phyloP scores from a whole-genome alignment of 2,797 vertebrate species.

The Epinephelus awoara region DNA sequence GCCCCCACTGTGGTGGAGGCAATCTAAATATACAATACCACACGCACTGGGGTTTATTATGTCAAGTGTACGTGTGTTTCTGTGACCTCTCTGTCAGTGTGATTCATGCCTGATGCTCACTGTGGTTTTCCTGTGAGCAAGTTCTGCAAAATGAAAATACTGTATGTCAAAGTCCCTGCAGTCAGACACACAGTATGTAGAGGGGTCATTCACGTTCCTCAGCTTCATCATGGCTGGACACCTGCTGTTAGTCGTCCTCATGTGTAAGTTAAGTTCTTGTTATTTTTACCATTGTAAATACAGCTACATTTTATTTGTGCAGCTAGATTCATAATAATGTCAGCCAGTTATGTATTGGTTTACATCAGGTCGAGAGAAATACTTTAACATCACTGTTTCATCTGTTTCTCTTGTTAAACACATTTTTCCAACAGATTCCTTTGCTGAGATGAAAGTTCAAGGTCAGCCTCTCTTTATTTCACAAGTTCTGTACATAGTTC shows the following conservation, averaged over 20 bases:
- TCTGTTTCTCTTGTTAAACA: neutral
- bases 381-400: neutral
- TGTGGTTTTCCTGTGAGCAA: neutral
- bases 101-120: neutral
- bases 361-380: neutral
- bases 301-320: neutral
- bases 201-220: neutral
- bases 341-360: neutral
- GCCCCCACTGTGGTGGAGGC: no score
- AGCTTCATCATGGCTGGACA: slow-evolving; percentile 19
- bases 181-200: neutral
- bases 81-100: neutral
- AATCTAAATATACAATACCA: neutral
- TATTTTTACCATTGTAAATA: neutral
- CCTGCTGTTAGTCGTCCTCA: slow-evolving; percentile 19
- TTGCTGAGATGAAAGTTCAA: slow-evolving; percentile 4
- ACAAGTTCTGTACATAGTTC: neutral
- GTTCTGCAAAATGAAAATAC: neutral
- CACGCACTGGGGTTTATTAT: no score
- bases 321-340: neutral
- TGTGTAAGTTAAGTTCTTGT: slow-evolving; percentile 31
- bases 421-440: slow-evolving; percentile 9
- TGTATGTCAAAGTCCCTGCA: neutral
- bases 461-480: slow-evolving; percentile 6
- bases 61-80: neutral